A percentile compares a stretch with the other conserved stretches of the same genome.
Evolutionary conservation across 35 echinoderm and acorn worm genomes (phyloP).

Genomic region (Ophioderma brevispina): DNA sequence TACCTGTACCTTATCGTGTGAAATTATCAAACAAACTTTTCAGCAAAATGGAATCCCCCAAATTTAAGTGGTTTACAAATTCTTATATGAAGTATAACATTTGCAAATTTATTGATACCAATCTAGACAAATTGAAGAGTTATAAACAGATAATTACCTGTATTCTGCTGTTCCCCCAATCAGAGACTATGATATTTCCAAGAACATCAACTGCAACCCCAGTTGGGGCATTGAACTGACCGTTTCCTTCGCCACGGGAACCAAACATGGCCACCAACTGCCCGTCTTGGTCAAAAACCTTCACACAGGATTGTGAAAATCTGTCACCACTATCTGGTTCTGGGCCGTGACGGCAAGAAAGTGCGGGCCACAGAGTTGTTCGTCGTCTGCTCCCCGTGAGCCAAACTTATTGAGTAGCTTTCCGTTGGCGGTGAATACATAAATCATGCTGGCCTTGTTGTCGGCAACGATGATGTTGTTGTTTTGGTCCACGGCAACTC

Average conservation of each 20-base stretch:
- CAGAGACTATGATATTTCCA: conserved; percentile 96
- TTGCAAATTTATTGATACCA: too few relatives aligned
- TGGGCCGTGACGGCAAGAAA: conserved; percentile 83
- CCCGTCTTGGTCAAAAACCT: conserved; percentile 92
- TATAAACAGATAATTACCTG: conserved; percentile 73
- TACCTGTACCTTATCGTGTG: too few relatives aligned
- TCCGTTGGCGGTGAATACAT: conserved; percentile 76
- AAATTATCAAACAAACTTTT: too few relatives aligned
- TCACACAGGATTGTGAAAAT: conserved; percentile 99
- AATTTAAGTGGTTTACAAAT: too few relatives aligned
- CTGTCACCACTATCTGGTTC: conserved; percentile 91
- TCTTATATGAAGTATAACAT: too few relatives aligned
- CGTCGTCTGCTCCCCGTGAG: conserved; percentile 83
- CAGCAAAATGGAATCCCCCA: too few relatives aligned
- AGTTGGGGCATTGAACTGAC: conserved; percentile 98
- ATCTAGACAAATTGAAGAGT: too few relatives aligned
- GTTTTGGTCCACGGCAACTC: conserved; percentile 91
- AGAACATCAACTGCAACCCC: conserved; percentile 85
- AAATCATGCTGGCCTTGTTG: conserved; percentile 90
- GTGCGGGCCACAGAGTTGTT: conserved; percentile 97
- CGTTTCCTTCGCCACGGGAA: conserved; percentile 95
- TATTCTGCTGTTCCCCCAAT: conserved; percentile 99
- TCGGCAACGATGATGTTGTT: conserved; percentile 94
- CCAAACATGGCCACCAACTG: conserved; percentile 86
- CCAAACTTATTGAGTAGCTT: conserved; percentile 97